Percentiles rank a stretch among this genome's conserved stretches.
phyloP scores from a whole-genome alignment of 2,113 vertebrate species.

The Rhipidura dahli region DNA sequence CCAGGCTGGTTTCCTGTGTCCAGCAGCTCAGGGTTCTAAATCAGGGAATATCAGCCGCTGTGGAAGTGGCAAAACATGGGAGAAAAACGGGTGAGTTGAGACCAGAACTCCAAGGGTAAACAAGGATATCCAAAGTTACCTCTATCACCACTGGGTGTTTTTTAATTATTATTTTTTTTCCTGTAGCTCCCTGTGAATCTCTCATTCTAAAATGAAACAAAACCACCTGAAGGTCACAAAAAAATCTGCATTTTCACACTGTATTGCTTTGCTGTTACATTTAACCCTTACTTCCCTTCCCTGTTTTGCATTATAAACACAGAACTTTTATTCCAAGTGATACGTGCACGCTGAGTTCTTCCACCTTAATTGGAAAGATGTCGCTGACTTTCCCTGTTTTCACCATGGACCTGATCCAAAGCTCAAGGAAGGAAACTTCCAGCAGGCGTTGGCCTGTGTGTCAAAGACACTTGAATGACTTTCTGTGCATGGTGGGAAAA shows the following conservation, averaged over 20 bases:
- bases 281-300: neutral
- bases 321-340: neutral
- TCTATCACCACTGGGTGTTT: rapidly evolving
- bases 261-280: neutral
- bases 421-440: neutral
- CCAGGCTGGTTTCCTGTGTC: neutral
- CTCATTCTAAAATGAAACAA: neutral
- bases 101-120: neutral
- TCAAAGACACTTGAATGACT: neutral
- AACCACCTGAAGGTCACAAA: neutral
- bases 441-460: neutral
- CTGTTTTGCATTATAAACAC: neutral
- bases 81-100: neutral
- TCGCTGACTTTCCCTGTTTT: neutral
- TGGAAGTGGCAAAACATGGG: neutral
- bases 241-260: neutral
- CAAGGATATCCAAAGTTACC: neutral
- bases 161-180: neutral
- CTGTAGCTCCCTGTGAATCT: neutral
- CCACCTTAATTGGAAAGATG: neutral
- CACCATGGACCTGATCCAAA: neutral
- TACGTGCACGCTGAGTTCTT: neutral
- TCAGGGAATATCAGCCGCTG: neutral
- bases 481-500: neutral
- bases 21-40: neutral